phyloP scores from a whole-genome alignment of 2,888 invertebrate genomes.

The Helicoverpa assulta region DNA sequence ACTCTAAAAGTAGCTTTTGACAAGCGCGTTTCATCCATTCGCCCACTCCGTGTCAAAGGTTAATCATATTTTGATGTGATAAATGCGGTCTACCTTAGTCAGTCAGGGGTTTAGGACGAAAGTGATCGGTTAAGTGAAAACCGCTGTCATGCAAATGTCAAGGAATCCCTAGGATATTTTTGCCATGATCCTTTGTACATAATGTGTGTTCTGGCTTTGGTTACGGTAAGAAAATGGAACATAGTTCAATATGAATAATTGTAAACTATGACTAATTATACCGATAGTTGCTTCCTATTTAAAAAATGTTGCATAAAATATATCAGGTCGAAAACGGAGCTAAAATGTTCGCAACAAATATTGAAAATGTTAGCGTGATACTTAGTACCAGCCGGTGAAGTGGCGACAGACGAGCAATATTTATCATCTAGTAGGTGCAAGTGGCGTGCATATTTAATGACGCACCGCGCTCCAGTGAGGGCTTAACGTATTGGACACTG shows the following conservation, averaged over 20 bases:
- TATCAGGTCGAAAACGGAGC: constrained; percentile 12
- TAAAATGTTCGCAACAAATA: constrained; percentile 35
- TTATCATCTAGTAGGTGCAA: constrained; percentile 60
- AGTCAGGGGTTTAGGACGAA: constrained; percentile 31
- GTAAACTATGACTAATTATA: no score
- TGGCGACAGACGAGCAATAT: constrained; percentile 57
- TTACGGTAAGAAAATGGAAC: background rate
- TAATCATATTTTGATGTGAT: constrained; percentile 56
- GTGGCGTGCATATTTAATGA: constrained; percentile 69
- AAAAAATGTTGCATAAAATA: constrained; percentile 1
- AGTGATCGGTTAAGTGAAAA: constrained; percentile 53
- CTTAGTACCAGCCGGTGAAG: constrained; percentile 52
- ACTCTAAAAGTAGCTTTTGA: constrained; percentile 46
- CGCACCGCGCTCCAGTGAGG: constrained; percentile 32
- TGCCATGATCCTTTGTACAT: constrained; percentile 5
- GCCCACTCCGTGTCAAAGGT: constrained; percentile 36
- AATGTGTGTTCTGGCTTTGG: background rate
- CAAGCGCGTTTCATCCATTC: constrained; percentile 50
- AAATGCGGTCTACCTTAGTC: constrained; percentile 49
- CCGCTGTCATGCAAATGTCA: constrained; percentile 56
- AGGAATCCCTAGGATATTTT: constrained; percentile 43
- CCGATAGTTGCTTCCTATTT: background rate
- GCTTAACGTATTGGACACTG: constrained; percentile 40
- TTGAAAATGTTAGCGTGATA: constrained; percentile 52
- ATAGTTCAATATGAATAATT: background rate